Evolutionary conservation across 2,113 vertebrate genomes (phyloP).

Genomic region (Pagrus major): DNA sequence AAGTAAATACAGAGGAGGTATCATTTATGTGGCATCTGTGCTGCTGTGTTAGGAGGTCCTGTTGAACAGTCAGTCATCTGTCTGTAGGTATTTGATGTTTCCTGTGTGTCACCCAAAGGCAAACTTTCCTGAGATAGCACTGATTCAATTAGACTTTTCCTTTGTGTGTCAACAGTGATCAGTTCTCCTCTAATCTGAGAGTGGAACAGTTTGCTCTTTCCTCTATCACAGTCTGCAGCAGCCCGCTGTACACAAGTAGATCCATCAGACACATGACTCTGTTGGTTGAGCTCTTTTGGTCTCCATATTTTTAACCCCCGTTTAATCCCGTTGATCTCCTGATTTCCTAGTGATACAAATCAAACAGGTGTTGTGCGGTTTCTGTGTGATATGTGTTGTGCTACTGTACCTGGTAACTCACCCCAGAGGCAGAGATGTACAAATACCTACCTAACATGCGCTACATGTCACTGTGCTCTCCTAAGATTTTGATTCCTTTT

Average conservation of each 20-base stretch:
- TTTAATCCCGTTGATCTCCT: no score
- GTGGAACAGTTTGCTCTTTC: slow-evolving; percentile 10
- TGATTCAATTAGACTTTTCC: slow-evolving; percentile 12
- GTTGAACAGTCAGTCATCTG: neutral
- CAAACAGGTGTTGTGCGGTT: no score
- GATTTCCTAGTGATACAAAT: no score
- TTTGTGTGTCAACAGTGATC: slow-evolving; percentile 32
- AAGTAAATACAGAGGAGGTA: neutral
- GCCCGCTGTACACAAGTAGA: neutral
- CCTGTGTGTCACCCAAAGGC: neutral
- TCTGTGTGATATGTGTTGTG: no score
- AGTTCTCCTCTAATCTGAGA: slow-evolving; percentile 11
- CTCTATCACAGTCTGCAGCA: neutral
- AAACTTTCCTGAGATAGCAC: neutral
- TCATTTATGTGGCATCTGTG: neutral
- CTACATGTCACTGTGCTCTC: no score
- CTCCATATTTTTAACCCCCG: no score
- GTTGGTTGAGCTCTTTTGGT: neutral
- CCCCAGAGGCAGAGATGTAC: no score
- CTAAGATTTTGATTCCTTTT: no score
- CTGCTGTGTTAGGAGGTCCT: neutral
- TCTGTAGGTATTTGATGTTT: neutral
- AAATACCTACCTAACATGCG: no score
- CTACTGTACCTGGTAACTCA: no score
- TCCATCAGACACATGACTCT: neutral